phyloP scores from a whole-genome alignment of 2,113 vertebrate genomes.

The Manacus vitellinus region DNA sequence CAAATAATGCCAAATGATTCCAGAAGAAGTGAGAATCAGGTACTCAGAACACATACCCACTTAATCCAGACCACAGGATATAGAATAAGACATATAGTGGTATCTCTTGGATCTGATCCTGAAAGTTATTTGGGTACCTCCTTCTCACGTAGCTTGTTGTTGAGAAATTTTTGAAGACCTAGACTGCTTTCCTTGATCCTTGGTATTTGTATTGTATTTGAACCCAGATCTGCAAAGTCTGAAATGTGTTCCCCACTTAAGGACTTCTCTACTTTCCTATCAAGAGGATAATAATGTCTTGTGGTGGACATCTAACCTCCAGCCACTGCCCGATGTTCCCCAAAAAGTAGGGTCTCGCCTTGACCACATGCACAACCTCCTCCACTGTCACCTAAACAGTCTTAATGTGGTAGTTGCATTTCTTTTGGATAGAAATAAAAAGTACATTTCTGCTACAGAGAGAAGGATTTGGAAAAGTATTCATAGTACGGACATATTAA shows the following conservation, averaged over 20 bases:
- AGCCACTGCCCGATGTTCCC: background rate
- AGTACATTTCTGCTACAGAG: background rate
- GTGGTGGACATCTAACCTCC: background rate
- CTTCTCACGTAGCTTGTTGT: background rate
- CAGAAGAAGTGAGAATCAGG: background rate
- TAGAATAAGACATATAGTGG: background rate
- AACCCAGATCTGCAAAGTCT: background rate
- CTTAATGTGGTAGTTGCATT: background rate
- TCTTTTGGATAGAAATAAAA: background rate
- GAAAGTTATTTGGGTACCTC: background rate
- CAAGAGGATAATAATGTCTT: background rate
- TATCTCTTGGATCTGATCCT: background rate
- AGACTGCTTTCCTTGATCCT: background rate
- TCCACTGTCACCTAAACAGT: background rate
- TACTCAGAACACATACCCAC: background rate
- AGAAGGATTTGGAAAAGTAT: background rate
- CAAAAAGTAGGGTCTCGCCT: background rate
- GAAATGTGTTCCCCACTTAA: background rate
- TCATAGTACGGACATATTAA: background rate
- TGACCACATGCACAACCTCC: background rate
- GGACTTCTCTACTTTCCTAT: background rate
- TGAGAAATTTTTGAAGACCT: background rate
- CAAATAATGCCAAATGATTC: background rate
- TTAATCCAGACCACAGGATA: background rate
- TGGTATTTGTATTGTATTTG: background rate